phyloP scores from a whole-genome alignment of 2,113 vertebrate genomes.

The Mormyrus iriodes region DNA sequence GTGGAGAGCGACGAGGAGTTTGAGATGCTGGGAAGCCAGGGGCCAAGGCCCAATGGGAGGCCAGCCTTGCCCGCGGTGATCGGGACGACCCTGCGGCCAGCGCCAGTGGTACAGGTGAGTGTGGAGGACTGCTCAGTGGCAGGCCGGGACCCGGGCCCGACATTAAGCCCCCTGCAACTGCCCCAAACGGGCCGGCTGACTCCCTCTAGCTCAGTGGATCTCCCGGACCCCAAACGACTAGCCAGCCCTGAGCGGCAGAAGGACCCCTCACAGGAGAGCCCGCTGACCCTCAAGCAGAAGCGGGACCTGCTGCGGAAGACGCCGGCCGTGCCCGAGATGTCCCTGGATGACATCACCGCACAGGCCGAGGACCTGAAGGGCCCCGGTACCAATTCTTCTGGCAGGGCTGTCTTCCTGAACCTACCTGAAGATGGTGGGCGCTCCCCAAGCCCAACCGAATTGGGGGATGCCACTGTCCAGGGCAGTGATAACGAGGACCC shows the following conservation, averaged over 20 bases:
- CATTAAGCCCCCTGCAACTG: slow-evolving; percentile 37
- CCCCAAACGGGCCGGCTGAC: slow-evolving; percentile 49
- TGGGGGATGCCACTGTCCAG: background rate
- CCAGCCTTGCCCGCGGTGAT: slow-evolving; percentile 58
- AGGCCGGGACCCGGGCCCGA: slow-evolving; percentile 52
- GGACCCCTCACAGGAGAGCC: slow-evolving; percentile 62
- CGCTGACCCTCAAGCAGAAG: slow-evolving; percentile 88
- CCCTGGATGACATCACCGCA: slow-evolving; percentile 68
- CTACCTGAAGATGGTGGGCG: slow-evolving; percentile 77
- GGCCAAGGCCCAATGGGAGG: slow-evolving; percentile 43
- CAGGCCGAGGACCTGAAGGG: slow-evolving; percentile 53
- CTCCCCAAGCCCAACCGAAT: slow-evolving; percentile 62
- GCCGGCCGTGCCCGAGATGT: slow-evolving; percentile 73
- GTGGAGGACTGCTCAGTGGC: slow-evolving; percentile 81
- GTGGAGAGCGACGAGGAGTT: slow-evolving; percentile 93
- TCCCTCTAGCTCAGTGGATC: slow-evolving; percentile 51
- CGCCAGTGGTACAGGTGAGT: slow-evolving; percentile 81
- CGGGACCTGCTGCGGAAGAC: slow-evolving; percentile 85
- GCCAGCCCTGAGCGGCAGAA: slow-evolving; percentile 45
- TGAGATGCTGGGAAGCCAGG: slow-evolving; percentile 56
- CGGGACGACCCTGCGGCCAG: slow-evolving; percentile 66
- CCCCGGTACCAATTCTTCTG: slow-evolving; percentile 56
- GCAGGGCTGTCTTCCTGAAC: slow-evolving; percentile 73
- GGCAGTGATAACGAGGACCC: slow-evolving; percentile 63
- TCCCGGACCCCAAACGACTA: slow-evolving; percentile 47